Percentiles rank a stretch among this genome's conserved stretches.
Conservation (phyloP, 2,888 invertebrate genomes). For the Ptilodon capucinus region DNA sequence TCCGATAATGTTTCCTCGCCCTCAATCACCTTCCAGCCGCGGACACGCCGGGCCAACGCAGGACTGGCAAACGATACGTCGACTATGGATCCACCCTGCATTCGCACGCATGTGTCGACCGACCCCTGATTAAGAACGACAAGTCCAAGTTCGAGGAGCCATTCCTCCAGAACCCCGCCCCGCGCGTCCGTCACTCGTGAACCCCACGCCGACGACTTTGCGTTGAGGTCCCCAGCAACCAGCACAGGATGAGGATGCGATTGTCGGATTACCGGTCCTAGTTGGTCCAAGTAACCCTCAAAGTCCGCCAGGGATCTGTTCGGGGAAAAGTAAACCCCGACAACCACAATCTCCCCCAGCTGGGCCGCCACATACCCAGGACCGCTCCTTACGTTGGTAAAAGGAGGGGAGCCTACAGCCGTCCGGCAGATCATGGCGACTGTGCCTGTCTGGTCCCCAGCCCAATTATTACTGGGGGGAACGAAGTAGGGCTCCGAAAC, state of each 20-base stretch:
- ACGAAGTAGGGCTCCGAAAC: constrained; percentile 3
- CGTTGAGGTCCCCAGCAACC: constrained; percentile 6
- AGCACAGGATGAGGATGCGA: constrained; percentile 1
- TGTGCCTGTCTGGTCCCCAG: not conserved
- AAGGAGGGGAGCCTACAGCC: not conserved
- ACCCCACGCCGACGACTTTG: constrained; percentile 1
- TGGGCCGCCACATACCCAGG: constrained; percentile 9
- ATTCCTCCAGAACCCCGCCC: not conserved
- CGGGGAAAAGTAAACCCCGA: constrained; percentile 20
- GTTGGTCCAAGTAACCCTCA: constrained; percentile 7
- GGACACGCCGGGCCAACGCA: not conserved
- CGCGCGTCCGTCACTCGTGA: constrained; percentile 1
- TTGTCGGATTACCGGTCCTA: constrained; percentile 6
- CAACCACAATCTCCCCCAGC: not conserved
- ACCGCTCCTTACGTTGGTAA: not conserved
- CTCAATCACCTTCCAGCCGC: not conserved
- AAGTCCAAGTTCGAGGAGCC: not conserved
- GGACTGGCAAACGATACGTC: constrained; percentile 1
- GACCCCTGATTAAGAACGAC: not conserved
- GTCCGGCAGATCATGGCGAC: not conserved
- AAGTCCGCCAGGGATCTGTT: constrained; percentile 18
- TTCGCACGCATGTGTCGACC: constrained; percentile 3
- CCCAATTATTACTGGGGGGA: not conserved
- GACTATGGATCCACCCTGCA: constrained; percentile 3
- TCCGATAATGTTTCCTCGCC: not conserved